Conservation (phyloP, 2,888 invertebrate genomes). For the Cosmia pyralina region DNA sequence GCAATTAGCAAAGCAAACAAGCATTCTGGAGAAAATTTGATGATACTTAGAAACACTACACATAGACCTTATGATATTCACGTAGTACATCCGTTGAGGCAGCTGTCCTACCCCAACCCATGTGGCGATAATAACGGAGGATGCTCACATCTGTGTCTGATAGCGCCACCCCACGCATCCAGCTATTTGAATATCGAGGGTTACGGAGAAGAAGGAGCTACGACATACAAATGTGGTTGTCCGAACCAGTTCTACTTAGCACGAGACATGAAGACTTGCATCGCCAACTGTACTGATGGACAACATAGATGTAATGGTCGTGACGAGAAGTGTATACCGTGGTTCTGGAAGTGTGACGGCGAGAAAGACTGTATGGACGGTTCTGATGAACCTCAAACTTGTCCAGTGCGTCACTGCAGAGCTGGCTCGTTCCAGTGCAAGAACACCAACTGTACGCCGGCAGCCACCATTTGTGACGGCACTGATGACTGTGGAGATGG, state of each 20-base stretch:
- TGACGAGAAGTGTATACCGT: constrained; percentile 91
- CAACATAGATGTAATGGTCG: constrained; percentile 93
- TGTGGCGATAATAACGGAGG: constrained; percentile 98
- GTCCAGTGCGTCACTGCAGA: constrained; percentile 95
- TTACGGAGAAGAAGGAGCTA: constrained; percentile 94
- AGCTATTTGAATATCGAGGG: constrained; percentile 94
- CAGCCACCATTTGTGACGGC: constrained; percentile 98
- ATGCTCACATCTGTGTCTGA: constrained; percentile 98
- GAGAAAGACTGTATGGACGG: constrained; percentile 98
- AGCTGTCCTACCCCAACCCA: constrained; percentile 96
- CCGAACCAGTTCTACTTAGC: constrained; percentile 98
- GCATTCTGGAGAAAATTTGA: constrained; percentile 94
- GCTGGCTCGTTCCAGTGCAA: constrained; percentile 98
- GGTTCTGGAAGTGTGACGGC: constrained; percentile 94
- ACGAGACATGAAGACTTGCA: constrained; percentile 95
- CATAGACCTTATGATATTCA: constrained; percentile 98
- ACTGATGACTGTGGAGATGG: constrained; percentile 97
- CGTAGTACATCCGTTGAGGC: constrained; percentile 96
- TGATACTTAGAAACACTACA: constrained; percentile 95
- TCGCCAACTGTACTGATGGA: constrained; percentile 97
- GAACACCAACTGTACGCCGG: constrained; percentile 97
- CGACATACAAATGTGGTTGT: constrained; percentile 96
- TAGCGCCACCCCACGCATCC: constrained; percentile 95
- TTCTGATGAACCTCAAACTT: constrained; percentile 96
- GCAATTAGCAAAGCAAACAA: constrained; percentile 97